phyloP scores from a whole-genome alignment of 92 coral and sea anemone species.

The Plumapathes pennacea region DNA sequence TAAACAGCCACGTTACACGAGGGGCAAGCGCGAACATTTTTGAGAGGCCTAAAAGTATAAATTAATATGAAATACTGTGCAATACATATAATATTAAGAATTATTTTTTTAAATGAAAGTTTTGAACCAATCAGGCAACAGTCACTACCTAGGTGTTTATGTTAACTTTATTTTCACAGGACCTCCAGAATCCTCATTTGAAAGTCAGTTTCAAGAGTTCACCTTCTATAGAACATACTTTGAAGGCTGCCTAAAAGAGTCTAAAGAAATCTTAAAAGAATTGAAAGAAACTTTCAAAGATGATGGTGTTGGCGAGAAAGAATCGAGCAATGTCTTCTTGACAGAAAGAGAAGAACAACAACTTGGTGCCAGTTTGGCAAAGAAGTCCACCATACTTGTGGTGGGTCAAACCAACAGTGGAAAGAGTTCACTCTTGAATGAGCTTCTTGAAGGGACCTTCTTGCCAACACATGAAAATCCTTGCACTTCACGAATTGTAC shows the following conservation, averaged over 20 bases:
- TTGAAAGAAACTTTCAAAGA: slow-evolving; percentile 6
- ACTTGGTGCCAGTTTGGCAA: slow-evolving; percentile 26
- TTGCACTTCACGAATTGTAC: slow-evolving; percentile 69
- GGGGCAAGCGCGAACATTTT: too few species aligned
- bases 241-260: slow-evolving; percentile 28
- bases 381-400: slow-evolving; percentile 55
- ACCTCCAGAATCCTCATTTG: slow-evolving; percentile 52
- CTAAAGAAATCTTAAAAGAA: slow-evolving; percentile 19
- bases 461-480: slow-evolving; percentile 68
- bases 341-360: slow-evolving; percentile 36
- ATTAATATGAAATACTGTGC: too few species aligned
- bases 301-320: slow-evolving; percentile 22
- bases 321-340: slow-evolving; percentile 34
- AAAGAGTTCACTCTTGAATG: slow-evolving; percentile 68
- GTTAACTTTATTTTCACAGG: too few species aligned
- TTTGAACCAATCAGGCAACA: too few species aligned
- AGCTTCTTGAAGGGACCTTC: slow-evolving; percentile 57
- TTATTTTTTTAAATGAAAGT: too few species aligned
- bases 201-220: slow-evolving; percentile 48
- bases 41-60: too few species aligned
- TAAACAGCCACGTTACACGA: too few species aligned
- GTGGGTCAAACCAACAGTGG: slow-evolving; percentile 76
- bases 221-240: slow-evolving; percentile 48
- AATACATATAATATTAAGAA: too few species aligned
- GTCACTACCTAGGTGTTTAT: too few species aligned